Conservation (phyloP, 2,113 vertebrate species). For the Sylvietta virens region DNA sequence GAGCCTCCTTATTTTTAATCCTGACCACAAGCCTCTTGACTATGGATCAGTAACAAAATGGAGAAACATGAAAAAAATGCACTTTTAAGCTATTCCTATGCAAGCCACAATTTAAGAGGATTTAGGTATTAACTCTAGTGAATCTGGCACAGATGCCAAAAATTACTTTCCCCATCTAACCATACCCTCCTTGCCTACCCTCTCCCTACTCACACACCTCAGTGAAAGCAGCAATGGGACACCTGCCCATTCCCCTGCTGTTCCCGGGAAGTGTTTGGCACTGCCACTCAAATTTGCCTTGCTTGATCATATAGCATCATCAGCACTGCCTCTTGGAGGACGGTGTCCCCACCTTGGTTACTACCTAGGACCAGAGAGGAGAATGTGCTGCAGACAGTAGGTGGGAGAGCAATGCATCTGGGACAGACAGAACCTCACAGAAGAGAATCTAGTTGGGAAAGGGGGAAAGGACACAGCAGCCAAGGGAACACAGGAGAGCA, state of each 20-base stretch:
- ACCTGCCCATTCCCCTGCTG: background rate
- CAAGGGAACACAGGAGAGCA: background rate
- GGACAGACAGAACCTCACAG: background rate
- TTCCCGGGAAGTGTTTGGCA: background rate
- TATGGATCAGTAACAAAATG: background rate
- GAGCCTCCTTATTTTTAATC: slow-evolving; percentile 13
- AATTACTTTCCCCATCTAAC: background rate
- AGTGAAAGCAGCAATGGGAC: background rate
- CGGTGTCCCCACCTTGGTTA: background rate
- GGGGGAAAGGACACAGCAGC: background rate
- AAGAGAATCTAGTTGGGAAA: background rate
- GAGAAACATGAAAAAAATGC: slow-evolving; percentile 16
- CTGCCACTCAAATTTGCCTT: background rate
- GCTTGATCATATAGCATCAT: background rate
- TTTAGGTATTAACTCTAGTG: background rate
- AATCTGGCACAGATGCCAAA: background rate
- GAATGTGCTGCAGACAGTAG: background rate
- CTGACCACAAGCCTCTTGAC: slow-evolving; percentile 6
- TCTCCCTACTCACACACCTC: background rate
- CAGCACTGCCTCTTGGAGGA: background rate
- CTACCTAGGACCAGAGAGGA: background rate
- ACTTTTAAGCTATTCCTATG: background rate
- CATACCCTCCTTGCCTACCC: background rate
- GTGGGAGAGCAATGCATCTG: background rate
- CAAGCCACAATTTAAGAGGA: background rate